Conservation (phyloP, 2,888 invertebrate species). For the Acleris holmiana region DNA sequence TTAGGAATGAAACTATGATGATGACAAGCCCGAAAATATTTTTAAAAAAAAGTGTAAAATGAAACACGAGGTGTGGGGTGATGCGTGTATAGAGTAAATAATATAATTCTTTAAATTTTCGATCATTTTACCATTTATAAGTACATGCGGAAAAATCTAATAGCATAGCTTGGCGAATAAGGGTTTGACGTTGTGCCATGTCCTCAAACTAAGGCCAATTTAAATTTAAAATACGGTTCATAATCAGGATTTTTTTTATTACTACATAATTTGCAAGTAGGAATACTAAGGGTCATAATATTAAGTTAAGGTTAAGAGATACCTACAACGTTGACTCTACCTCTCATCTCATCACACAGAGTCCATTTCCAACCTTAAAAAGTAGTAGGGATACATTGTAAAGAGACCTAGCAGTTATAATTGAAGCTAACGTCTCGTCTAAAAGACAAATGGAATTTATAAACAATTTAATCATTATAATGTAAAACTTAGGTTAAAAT, state of each 20-base stretch:
- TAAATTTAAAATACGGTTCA: conserved; percentile 39
- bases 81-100: no score
- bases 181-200: no score
- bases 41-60: no score
- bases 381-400: conserved; percentile 45
- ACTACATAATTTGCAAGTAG: conserved; percentile 39
- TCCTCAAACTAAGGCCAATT: conserved; percentile 36
- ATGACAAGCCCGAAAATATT: no score
- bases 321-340: conserved; percentile 44
- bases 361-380: conserved; percentile 45
- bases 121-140: no score
- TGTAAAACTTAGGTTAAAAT: conserved; percentile 21
- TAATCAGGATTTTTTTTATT: conserved; percentile 35
- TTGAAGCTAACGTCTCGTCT: conserved; percentile 55
- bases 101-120: no score
- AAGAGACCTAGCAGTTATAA: conserved; percentile 54
- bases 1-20: no score
- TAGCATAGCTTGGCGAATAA: no score
- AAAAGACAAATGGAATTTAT: conserved; percentile 68
- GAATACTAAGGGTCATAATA: conserved; percentile 30
- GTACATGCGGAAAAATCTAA: no score
- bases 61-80: no score
- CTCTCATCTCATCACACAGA: conserved; percentile 47
- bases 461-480: conserved; percentile 36
- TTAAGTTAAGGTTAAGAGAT: conserved; percentile 19